A percentile compares a stretch with the other conserved stretches of the same genome.
phyloP scores from a whole-genome alignment of 2,797 vertebrate genomes.

The Tympanoctomys barrerae region DNA sequence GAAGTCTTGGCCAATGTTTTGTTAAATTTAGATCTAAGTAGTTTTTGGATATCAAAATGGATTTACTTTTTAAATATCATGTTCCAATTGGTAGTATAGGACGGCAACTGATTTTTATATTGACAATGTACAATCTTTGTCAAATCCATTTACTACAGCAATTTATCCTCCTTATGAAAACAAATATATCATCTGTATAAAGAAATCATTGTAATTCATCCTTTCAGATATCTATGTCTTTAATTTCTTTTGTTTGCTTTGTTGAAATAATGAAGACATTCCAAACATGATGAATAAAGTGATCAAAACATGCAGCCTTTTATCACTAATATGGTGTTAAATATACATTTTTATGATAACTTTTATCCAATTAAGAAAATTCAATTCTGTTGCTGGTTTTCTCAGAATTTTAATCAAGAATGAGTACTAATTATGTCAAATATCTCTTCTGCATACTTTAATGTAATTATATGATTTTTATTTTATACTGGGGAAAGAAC shows the following conservation, averaged over 20 bases:
- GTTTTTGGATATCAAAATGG: background rate
- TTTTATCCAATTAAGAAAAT: background rate
- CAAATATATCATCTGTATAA: background rate
- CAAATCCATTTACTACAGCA: background rate
- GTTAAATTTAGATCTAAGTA: background rate
- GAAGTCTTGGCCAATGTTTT: background rate
- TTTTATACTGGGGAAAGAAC: background rate
- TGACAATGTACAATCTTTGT: background rate
- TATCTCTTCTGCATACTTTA: background rate
- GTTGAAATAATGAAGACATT: background rate
- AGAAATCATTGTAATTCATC: background rate
- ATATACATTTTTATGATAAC: background rate
- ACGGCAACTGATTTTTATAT: background rate
- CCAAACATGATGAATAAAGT: background rate
- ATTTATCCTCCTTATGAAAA: background rate
- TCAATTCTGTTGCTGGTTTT: background rate
- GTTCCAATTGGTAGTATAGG: background rate
- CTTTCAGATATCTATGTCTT: background rate
- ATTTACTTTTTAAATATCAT: background rate
- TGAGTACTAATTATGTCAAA: background rate
- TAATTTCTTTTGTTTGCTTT: slow-evolving; percentile 1
- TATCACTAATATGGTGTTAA: background rate
- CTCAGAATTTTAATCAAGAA: background rate
- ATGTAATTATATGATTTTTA: background rate
- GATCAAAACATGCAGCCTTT: background rate